These are phyloP conservation scores for Leucozona laternaria DNA, from an alignment of 2,888 invertebrate species.

Conservation along the genomic window DNA sequence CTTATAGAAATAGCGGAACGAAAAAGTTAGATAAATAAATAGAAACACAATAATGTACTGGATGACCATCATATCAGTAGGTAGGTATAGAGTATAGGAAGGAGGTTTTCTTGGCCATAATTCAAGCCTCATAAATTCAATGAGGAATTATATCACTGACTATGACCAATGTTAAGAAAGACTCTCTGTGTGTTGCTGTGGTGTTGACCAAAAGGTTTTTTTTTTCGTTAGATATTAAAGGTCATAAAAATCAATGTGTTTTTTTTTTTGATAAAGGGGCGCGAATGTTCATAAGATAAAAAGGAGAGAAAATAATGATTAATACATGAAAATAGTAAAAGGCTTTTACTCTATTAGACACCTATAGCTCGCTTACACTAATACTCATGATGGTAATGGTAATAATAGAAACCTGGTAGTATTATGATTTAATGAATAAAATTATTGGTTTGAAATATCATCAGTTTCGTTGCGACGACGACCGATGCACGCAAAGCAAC, in stretches of 20 bases:
- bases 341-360: not conserved
- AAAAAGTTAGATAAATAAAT: conserved; percentile 32
- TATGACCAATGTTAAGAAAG: conserved; percentile 45
- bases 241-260: conserved; percentile 38
- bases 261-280: conserved; percentile 12
- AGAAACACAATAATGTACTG: conserved; percentile 57
- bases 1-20: conserved; percentile 68
- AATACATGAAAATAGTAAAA: not conserved
- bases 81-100: conserved; percentile 14
- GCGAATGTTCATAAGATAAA: not conserved
- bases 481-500: conserved; percentile 23
- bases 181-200: not conserved
- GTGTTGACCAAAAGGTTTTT: not conserved
- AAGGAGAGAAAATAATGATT: not conserved
- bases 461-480: conserved; percentile 16
- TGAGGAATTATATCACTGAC: conserved; percentile 67
- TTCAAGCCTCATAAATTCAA: conserved; percentile 75
- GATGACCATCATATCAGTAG: not conserved
- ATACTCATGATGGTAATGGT: not conserved
- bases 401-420: not conserved
- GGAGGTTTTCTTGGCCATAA: conserved; percentile 55
- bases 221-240: not conserved
- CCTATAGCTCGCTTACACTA: not conserved
- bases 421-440: conserved; percentile 23
- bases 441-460: conserved; percentile 20